These are phyloP conservation scores for Anser brachyrhynchus DNA, from an alignment of 2,113 vertebrate genomes.

Conservation along the genomic window DNA sequence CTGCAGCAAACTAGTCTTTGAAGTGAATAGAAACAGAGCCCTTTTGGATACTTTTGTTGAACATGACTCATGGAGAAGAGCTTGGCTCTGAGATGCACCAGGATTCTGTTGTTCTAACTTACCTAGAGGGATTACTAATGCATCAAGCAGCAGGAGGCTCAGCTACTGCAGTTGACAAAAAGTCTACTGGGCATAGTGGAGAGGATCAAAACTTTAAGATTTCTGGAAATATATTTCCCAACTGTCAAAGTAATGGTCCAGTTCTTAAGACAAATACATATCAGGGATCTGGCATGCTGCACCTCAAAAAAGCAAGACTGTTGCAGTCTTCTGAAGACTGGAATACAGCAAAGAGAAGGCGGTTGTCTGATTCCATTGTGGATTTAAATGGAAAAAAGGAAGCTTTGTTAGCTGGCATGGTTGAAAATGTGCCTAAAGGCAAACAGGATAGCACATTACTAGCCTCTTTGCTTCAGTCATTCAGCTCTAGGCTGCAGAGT, in stretches of 20 bases:
- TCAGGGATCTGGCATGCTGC: conserved; percentile 87
- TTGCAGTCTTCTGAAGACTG: conserved; percentile 92
- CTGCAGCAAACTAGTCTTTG: conserved; percentile 46
- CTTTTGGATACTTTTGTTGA: conserved; percentile 91
- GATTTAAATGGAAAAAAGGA: conserved; percentile 89
- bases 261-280: conserved; percentile 78
- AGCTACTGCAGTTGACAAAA: conserved; percentile 87
- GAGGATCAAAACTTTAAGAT: conserved; percentile 87
- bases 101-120: conserved; percentile 99
- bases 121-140: conserved; percentile 99
- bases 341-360: conserved; percentile 87
- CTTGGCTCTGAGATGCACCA: conserved; percentile 99
- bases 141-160: conserved; percentile 96
- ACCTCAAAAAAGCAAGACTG: conserved; percentile 95
- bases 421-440: conserved; percentile 87
- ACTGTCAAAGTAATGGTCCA: conserved; percentile 85
- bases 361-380: conserved; percentile 81
- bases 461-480: conserved; percentile 97
- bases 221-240: conserved; percentile 81
- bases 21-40: conserved; percentile 76
- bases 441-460: conserved; percentile 96
- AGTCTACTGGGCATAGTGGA: conserved; percentile 82
- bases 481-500: conserved; percentile 95
- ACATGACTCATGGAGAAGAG: conserved; percentile 99
- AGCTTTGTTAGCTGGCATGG: conserved; percentile 84